These are phyloP conservation scores for Periparus ater DNA, from an alignment of 2,797 vertebrate genomes.

Conservation along the genomic window DNA sequence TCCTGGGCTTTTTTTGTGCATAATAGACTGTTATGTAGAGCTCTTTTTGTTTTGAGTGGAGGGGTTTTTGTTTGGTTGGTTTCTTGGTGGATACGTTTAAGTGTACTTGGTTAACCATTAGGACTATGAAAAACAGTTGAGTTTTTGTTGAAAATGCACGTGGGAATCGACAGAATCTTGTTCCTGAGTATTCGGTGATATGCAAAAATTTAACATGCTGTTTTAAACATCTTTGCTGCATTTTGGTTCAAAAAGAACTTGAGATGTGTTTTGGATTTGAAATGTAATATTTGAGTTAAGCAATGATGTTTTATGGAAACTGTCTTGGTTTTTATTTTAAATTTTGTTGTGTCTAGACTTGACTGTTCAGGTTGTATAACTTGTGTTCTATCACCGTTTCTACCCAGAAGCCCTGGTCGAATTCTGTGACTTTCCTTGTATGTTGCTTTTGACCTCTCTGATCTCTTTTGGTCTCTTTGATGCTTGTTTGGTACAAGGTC, in stretches of 20 bases:
- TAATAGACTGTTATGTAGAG: background rate
- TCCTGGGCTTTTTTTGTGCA: background rate
- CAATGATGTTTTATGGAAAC: background rate
- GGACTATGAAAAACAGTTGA: background rate
- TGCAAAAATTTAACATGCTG: background rate
- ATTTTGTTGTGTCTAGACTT: background rate
- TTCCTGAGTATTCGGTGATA: background rate
- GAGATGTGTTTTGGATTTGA: background rate
- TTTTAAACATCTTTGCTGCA: background rate
- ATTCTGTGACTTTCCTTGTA: background rate
- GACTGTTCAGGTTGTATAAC: background rate
- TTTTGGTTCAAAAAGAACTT: background rate
- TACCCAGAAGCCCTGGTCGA: background rate
- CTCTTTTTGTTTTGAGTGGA: background rate
- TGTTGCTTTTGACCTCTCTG: background rate
- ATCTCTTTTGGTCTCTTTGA: background rate
- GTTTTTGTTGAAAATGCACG: background rate
- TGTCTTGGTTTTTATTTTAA: background rate
- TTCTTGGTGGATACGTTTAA: background rate
- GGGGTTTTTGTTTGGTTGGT: fast-evolving
- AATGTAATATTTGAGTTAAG: background rate
- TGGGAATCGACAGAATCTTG: background rate
- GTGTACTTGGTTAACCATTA: background rate
- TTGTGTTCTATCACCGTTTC: background rate
- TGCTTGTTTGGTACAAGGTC: background rate